Conservation (phyloP, 2,888 invertebrate genomes). For the Liodrosophila aerea region DNA sequence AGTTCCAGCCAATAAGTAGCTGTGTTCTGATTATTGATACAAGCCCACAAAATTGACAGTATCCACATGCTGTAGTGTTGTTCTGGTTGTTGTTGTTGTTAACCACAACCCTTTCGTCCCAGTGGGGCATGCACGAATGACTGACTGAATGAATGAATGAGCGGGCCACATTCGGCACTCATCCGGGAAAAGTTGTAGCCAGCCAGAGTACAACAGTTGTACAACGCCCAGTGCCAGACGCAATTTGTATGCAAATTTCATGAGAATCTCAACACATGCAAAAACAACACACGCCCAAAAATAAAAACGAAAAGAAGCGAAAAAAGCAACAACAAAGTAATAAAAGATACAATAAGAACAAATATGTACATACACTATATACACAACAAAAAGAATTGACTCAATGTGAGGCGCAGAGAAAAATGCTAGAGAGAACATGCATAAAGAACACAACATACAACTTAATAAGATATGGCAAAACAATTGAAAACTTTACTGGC, state of each 20-base stretch:
- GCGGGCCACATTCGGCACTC: conserved; percentile 2
- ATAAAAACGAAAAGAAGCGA: conserved; percentile 6
- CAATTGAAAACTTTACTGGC: conserved; percentile 57
- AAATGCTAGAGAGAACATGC: conserved; percentile 11
- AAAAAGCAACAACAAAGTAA: conserved; percentile 34
- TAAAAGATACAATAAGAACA: conserved; percentile 12
- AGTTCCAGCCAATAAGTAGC: conserved; percentile 22
- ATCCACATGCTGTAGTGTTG: conserved; percentile 45
- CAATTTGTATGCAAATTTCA: conserved; percentile 81
- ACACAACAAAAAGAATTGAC: not conserved
- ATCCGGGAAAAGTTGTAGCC: conserved; percentile 15
- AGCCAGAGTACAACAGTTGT: conserved; percentile 37
- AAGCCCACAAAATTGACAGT: conserved; percentile 58
- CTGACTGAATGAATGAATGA: conserved; percentile 2
- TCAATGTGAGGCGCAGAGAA: not conserved
- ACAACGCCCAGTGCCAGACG: conserved; percentile 68
- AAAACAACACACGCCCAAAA: conserved; percentile 44
- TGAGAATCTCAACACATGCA: conserved; percentile 79
- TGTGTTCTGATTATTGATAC: conserved; percentile 58
- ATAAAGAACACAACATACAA: conserved; percentile 31
- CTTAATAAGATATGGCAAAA: conserved; percentile 48
- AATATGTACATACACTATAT: not conserved
- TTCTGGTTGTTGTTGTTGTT: conserved; percentile 31
- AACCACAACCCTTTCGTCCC: conserved; percentile 43
- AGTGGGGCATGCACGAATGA: conserved; percentile 25